Evolutionary conservation across 2,888 invertebrate species (phyloP), one percentile per base, ranked within the genome.

Genomic region (Lepidochitona cinerea): DNA sequence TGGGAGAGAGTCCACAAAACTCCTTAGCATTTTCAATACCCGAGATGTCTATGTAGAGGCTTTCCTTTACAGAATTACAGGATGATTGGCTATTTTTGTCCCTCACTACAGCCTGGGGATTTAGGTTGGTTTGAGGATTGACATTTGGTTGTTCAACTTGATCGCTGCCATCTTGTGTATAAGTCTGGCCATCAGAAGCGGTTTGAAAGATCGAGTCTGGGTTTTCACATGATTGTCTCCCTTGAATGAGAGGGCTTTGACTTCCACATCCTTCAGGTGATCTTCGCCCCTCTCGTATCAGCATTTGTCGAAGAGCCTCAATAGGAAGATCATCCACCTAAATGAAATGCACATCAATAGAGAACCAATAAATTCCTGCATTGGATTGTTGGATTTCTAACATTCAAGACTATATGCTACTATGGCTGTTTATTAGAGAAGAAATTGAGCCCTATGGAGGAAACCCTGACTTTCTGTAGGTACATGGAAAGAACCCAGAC

Each of bases 301-400:
- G 80, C 76, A 79, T 71, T 59, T 75, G 74, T 33, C 83, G 71
- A 37, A 83, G 69, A 9, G 75, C 75, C 68, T 81, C 78, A n/a
- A 81, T 78, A 12, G 83, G 82, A 18, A 84, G 73, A 37, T 84
- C 83, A 77, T 84, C 84, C 23, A 84, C 82, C 84, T 84, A 36
- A 12, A 52, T 72, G n/a, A n/a, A n/a, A n/a, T n/a, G n/a, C n/a
- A n/a, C n/a, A n/a, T n/a, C n/a, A n/a, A n/a, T n/a, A n/a, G n/a
- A n/a, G n/a, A n/a, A n/a, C n/a, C n/a, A n/a, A n/a, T n/a, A n/a
- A n/a, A n/a, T n/a, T n/a, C n/a, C n/a, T n/a, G n/a, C n/a, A n/a
- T n/a, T n/a, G n/a, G n/a, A n/a, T n/a, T n/a, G n/a, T n/a, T n/a
- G n/a, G n/a, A n/a, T n/a, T n/a, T n/a, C n/a, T n/a, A n/a, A n/a